Evolutionary conservation across 2,888 invertebrate species (phyloP), one percentile per base, ranked within the genome.

Genomic region (Ceraclea dissimilis): DNA sequence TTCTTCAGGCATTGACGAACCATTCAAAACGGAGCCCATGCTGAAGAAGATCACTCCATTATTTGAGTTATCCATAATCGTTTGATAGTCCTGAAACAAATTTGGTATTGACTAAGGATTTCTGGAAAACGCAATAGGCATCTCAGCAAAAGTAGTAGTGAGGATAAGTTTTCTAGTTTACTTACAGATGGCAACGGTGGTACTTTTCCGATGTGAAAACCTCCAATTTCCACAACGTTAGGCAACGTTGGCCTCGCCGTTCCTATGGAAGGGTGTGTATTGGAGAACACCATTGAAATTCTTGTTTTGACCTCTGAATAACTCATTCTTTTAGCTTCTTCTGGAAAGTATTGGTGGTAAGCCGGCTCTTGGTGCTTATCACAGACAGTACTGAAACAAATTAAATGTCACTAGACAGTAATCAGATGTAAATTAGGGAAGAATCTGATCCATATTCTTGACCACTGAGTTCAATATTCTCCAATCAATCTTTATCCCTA

Each of bases 11-110:
- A 78, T 66, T 1, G 65, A 62, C 16, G 67, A 69, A 50, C 73
- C 71, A 49, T 67, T 69, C 13, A 76, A 54, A 34, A 70, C 71
- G 0, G 75, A 71, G 0, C 79, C 79, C 70, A 79, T 68, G 54
- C 78, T 78, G 64, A 79, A 79, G 65, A 72, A 75, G 43, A 79
- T 70, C 0, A 75, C 72, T 1, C 79, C 79, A 50, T 76, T 51
- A 54, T 70, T 70, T 0, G 78, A 67, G 2, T 65, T 64, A 50
- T 77, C 73, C 64, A 78, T 65, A 11, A 73, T 64, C 51, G 68
- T 68, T 65, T 75, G 66, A 1, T 76, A 63, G 58, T 71, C 69
- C 73, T 74, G 62, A 54, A 43, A 67, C 60, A 49, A 61, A 55
- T 34, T 33, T 21, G 6, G 13, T 49, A 13, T 11, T 18, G n/a